A percentile compares a stretch with the other conserved stretches of the same genome.
phyloP scores from a whole-genome alignment of 1,140 invertebrate species.

The Maconellicoccus hirsutus region DNA sequence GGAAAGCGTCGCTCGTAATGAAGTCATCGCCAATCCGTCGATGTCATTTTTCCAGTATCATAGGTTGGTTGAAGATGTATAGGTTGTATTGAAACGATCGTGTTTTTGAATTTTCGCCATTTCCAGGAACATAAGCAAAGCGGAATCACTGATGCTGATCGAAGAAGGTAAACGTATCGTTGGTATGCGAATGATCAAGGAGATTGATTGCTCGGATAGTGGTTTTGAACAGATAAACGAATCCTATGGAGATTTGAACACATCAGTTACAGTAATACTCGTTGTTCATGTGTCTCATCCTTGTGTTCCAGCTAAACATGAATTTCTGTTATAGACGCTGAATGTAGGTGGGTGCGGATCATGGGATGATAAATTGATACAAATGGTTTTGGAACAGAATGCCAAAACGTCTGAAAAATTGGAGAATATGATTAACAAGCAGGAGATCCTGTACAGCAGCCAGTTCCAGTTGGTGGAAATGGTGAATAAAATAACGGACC shows the following conservation, averaged over 20 bases:
- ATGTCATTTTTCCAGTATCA: conserved; percentile 55
- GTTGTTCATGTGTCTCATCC: too few species aligned
- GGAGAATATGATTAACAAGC: not conserved
- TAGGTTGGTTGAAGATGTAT: too few species aligned
- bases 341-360: not conserved
- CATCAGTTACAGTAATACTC: not conserved
- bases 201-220: not conserved
- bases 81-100: too few species aligned
- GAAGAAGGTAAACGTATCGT: conserved; percentile 14
- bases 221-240: not conserved
- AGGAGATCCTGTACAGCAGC: not conserved
- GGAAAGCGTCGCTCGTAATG: conserved; percentile 49
- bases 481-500: not conserved
- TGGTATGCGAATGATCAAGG: not conserved
- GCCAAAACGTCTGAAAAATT: not conserved
- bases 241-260: not conserved
- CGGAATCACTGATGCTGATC: not conserved
- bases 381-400: not conserved
- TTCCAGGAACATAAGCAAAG: not conserved
- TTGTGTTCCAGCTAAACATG: too few species aligned
- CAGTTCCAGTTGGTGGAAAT: not conserved
- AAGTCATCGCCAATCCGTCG: conserved; percentile 42
- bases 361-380: not conserved
- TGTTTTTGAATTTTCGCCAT: not conserved
- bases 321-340: not conserved